These are phyloP conservation scores for Sphaerodactylus townsendi DNA, from an alignment of 2,113 vertebrate genomes.

Conservation along the genomic window DNA sequence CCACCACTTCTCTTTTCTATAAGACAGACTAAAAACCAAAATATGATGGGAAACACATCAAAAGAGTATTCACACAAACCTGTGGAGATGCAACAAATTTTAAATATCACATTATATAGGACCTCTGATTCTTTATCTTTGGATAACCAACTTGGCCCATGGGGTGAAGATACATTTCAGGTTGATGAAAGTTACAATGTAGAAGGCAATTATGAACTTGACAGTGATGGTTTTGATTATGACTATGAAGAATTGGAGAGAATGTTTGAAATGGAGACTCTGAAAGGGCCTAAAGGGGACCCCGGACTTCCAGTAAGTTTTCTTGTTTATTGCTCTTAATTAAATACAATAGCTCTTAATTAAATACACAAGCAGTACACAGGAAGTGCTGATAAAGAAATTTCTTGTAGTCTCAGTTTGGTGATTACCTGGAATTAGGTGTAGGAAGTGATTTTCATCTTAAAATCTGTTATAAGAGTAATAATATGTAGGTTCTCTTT, in stretches of 20 bases:
- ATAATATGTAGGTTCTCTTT: background rate
- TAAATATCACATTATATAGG: constrained; percentile 79
- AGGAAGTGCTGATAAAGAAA: background rate
- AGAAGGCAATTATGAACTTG: constrained; percentile 77
- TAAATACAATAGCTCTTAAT: constrained; percentile 35
- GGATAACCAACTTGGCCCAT: constrained; percentile 70
- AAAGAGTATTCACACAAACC: constrained; percentile 59
- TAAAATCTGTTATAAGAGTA: background rate
- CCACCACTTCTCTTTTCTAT: constrained; percentile 51
- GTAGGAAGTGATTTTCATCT: background rate
- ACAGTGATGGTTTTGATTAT: constrained; percentile 83
- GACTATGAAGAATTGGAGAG: constrained; percentile 86
- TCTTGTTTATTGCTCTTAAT: constrained; percentile 52
- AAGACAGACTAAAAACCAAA: constrained; percentile 66
- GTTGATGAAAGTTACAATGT: constrained; percentile 54
- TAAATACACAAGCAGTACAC: background rate
- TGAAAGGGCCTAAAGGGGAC: constrained; percentile 91
- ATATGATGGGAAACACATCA: constrained; percentile 63
- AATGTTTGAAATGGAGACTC: constrained; percentile 82
- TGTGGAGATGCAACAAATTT: constrained; percentile 68
- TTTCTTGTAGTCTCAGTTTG: background rate
- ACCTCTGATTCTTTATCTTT: constrained; percentile 53
- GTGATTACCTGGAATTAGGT: background rate
- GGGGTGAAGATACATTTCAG: constrained; percentile 69
- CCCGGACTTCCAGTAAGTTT: constrained; percentile 89